A percentile compares a stretch with the other conserved stretches of the same genome.
Evolutionary conservation across 2,888 invertebrate genomes (phyloP).

Genomic region (Lissonota sp.): DNA sequence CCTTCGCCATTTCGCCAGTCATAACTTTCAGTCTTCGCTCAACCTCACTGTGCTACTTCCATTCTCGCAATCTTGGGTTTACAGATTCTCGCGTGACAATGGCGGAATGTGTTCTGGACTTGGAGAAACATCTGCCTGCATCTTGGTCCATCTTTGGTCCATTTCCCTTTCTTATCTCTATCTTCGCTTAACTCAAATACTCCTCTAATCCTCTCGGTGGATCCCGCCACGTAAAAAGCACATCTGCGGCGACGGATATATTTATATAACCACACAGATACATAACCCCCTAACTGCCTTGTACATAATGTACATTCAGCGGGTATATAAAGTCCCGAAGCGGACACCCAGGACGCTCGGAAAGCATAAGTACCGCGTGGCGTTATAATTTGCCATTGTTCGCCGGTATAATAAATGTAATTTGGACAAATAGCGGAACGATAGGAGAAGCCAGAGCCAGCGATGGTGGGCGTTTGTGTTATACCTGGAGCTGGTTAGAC

Average conservation of each 20-base stretch:
- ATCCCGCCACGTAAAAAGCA: constrained; percentile 37
- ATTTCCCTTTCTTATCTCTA: too few species aligned
- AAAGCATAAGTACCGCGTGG: constrained; percentile 68
- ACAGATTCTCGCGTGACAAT: constrained; percentile 74
- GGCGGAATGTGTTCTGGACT: constrained; percentile 63
- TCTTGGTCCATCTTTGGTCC: background rate
- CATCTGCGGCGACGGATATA: background rate
- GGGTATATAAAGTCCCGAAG: constrained; percentile 61
- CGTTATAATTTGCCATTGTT: constrained; percentile 67
- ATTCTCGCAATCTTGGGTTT: constrained; percentile 73
- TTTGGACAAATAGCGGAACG: constrained; percentile 71
- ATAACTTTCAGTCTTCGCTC: constrained; percentile 36
- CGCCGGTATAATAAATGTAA: constrained; percentile 68
- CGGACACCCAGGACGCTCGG: constrained; percentile 73
- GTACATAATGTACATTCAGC: constrained; percentile 45
- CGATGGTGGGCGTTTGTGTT: constrained; percentile 29
- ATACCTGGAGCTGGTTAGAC: constrained; percentile 31
- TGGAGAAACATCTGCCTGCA: constrained; percentile 19
- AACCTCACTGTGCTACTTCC: constrained; percentile 66
- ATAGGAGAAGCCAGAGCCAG: constrained; percentile 46
- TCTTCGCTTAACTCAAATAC: too few species aligned
- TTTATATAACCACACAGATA: background rate
- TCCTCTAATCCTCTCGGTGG: constrained; percentile 4
- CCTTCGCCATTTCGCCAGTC: constrained; percentile 10
- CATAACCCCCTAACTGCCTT: constrained; percentile 32